These are phyloP conservation scores for Drosophila orena DNA, from an alignment of 1,140 invertebrate genomes.

Conservation along the genomic window DNA sequence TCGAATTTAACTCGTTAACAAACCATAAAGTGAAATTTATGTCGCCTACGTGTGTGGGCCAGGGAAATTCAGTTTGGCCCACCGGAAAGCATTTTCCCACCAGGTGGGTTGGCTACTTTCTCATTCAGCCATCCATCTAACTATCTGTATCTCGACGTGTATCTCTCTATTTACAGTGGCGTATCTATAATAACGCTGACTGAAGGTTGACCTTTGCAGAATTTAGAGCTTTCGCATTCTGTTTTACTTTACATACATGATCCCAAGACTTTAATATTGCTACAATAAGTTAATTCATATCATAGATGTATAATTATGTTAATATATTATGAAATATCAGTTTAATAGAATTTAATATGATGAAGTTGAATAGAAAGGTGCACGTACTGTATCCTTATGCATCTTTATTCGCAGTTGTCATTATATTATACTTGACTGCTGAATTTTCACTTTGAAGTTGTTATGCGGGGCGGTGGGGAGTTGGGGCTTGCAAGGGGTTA, in stretches of 20 bases:
- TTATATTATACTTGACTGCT: conserved; percentile 70
- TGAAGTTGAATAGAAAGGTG: neutral
- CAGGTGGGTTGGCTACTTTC: conserved; percentile 16
- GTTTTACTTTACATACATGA: too few species aligned
- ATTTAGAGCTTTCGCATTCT: too few species aligned
- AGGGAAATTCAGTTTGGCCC: conserved; percentile 12
- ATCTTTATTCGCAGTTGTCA: conserved; percentile 60
- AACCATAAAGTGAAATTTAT: conserved; percentile 83
- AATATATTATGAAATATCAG: too few species aligned
- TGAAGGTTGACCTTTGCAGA: too few species aligned
- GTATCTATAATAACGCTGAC: neutral
- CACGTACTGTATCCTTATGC: conserved; percentile 1
- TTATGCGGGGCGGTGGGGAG: conserved; percentile 22
- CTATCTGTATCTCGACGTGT: conserved; percentile 18
- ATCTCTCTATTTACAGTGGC: conserved; percentile 4
- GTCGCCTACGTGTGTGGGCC: conserved; percentile 73
- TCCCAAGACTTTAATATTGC: too few species aligned
- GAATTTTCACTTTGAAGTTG: conserved; percentile 79
- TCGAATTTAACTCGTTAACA: conserved; percentile 83
- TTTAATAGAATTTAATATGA: too few species aligned
- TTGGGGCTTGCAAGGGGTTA: conserved; percentile 1
- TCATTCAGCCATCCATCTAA: conserved; percentile 27
- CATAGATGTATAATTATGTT: too few species aligned
- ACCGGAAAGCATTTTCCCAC: conserved; percentile 13
- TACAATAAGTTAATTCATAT: too few species aligned